A percentile compares a stretch with the other conserved stretches of the same genome.
These are phyloP conservation scores for Microctonus brassicae DNA, from an alignment of 2,888 invertebrate species.

Conservation along the genomic window DNA sequence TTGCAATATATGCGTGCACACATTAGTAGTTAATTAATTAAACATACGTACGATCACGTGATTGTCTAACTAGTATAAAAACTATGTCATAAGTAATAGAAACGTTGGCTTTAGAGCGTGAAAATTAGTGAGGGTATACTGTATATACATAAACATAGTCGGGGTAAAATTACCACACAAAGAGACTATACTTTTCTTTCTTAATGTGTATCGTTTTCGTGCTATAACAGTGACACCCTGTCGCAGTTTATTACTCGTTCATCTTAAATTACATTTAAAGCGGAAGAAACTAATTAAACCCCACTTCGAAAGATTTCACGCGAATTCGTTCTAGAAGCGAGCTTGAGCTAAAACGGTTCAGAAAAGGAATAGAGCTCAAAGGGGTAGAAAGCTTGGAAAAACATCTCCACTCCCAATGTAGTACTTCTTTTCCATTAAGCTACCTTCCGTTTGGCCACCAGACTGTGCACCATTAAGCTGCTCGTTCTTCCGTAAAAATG, in stretches of 20 bases:
- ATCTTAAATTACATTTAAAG: constrained; percentile 54
- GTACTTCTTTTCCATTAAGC: constrained; percentile 64
- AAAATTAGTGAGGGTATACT: neutral
- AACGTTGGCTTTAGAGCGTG: no score
- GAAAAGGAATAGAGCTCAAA: constrained; percentile 42
- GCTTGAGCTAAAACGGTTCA: constrained; percentile 40
- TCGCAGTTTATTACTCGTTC: constrained; percentile 6
- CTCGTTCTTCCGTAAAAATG: constrained; percentile 65
- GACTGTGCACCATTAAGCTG: constrained; percentile 64
- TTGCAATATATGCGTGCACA: no score
- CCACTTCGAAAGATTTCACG: constrained; percentile 49
- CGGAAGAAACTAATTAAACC: constrained; percentile 56
- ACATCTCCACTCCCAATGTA: constrained; percentile 53
- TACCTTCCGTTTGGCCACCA: constrained; percentile 61
- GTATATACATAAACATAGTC: no score
- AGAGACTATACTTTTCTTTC: neutral
- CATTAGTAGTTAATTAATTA: no score
- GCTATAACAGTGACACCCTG: neutral
- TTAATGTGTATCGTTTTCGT: neutral
- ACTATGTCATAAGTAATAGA: no score
- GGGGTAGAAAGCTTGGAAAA: constrained; percentile 35
- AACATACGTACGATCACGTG: no score
- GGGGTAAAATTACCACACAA: neutral
- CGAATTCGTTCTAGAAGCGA: constrained; percentile 47
- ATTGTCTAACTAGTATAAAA: no score